phyloP scores from a whole-genome alignment of 2,797 vertebrate species.

The Crax fasciolata region DNA sequence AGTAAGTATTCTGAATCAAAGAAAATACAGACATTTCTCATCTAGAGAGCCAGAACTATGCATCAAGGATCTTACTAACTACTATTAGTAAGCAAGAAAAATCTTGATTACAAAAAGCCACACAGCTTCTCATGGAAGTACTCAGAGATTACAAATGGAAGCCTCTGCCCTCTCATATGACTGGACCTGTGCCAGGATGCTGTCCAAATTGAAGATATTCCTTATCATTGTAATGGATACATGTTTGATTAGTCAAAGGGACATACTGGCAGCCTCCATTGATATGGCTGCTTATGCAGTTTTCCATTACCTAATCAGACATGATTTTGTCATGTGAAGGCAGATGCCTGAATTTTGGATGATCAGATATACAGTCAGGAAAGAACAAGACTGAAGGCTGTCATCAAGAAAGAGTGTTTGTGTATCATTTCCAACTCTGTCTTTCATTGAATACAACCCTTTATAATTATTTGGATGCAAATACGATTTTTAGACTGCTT shows the following conservation, averaged over 20 bases:
- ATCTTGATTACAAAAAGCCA: neutral
- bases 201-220: constrained; percentile 1
- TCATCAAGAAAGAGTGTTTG: neutral
- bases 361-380: neutral
- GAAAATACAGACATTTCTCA: neutral
- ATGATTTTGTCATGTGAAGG: neutral
- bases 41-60: neutral
- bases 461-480: constrained; percentile 20
- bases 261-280: neutral
- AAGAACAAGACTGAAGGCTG: neutral
- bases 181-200: neutral
- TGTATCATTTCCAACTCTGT: neutral
- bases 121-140: neutral
- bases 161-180: neutral
- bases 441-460: neutral
- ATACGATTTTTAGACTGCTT: constrained; percentile 5
- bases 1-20: neutral
- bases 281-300: neutral
- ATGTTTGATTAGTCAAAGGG: neutral
- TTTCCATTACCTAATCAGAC: neutral
- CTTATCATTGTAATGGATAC: neutral
- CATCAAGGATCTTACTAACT: neutral
- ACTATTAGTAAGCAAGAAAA: neutral
- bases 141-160: neutral
- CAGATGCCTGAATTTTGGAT: neutral